Evolutionary conservation across 1,140 invertebrate genomes (phyloP).

Genomic region (Yoshiicerus persimilis): DNA sequence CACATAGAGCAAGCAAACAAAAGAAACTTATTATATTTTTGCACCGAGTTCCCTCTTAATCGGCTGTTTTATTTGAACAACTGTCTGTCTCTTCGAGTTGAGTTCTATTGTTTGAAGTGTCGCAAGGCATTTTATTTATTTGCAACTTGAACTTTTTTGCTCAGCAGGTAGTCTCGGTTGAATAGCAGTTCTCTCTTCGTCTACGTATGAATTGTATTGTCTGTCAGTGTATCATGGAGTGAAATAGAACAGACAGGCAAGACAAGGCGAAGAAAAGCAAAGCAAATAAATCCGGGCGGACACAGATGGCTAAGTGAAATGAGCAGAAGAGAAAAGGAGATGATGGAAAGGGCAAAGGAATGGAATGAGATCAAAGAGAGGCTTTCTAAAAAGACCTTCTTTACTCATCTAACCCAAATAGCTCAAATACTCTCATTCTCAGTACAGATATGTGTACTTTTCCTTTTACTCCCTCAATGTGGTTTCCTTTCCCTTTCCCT

Average conservation of each 20-base stretch:
- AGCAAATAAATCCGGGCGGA: background rate
- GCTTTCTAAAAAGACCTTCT: background rate
- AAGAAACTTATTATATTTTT: constrained; percentile 11
- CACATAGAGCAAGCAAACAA: background rate
- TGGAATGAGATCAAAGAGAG: background rate
- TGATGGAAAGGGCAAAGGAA: background rate
- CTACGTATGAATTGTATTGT: background rate
- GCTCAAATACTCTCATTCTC: background rate
- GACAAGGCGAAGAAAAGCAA: background rate
- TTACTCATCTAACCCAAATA: background rate
- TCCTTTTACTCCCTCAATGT: background rate
- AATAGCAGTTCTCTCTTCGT: background rate
- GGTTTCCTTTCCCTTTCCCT: background rate
- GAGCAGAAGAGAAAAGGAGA: constrained; percentile 7
- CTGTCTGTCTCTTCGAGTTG: background rate
- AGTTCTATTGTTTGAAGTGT: background rate
- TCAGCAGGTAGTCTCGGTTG: background rate
- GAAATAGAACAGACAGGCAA: background rate
- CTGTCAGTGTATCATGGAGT: background rate
- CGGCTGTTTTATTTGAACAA: constrained; percentile 17
- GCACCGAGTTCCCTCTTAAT: background rate
- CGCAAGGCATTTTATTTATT: constrained; percentile 5
- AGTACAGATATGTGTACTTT: background rate
- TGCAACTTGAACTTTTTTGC: background rate
- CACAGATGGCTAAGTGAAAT: constrained; percentile 19